These are phyloP conservation scores for Monochamus alternatus DNA, from an alignment of 2,888 invertebrate genomes.

Conservation along the genomic window DNA sequence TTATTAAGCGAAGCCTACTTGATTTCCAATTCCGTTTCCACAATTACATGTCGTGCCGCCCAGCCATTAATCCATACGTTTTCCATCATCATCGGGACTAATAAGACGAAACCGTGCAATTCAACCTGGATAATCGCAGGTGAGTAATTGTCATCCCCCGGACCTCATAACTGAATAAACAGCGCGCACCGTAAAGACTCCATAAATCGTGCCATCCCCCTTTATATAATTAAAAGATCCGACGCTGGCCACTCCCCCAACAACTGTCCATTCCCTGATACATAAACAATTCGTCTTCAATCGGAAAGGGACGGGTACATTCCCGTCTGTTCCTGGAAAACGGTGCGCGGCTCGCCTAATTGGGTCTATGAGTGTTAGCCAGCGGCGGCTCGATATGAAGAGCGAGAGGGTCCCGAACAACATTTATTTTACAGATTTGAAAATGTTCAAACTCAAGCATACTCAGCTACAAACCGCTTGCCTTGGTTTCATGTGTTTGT, in stretches of 20 bases:
- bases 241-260: conserved; percentile 57
- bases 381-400: not conserved
- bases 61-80: not conserved
- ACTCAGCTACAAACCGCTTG: no score
- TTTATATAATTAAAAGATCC: conserved; percentile 66
- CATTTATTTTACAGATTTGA: no score
- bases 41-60: conserved; percentile 6
- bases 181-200: not conserved
- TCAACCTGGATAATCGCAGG: conserved; percentile 34
- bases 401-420: no score
- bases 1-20: not conserved
- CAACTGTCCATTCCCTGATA: conserved; percentile 62
- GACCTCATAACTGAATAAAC: not conserved
- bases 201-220: conserved; percentile 62
- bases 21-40: conserved; percentile 10
- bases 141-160: conserved; percentile 8
- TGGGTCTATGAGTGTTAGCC: not conserved
- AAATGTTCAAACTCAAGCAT: no score
- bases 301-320: conserved; percentile 36
- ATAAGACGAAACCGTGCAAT: not conserved
- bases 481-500: no score
- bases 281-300: conserved; percentile 58
- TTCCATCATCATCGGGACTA: not conserved
- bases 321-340: conserved; percentile 22
- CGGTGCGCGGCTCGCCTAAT: not conserved